phyloP scores from a whole-genome alignment of 2,113 vertebrate species.

The Varanus salvator region DNA sequence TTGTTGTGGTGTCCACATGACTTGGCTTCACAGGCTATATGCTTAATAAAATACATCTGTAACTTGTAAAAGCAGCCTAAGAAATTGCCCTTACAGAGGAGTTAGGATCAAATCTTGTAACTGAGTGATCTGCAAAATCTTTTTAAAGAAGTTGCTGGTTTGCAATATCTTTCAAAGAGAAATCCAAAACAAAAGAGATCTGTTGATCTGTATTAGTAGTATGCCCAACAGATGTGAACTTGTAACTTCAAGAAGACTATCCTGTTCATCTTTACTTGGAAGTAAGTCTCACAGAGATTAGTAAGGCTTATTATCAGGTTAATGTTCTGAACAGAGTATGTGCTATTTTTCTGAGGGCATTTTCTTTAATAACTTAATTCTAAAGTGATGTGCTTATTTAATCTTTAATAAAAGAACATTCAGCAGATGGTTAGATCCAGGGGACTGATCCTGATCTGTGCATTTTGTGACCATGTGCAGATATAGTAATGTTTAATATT shows the following conservation, averaged over 20 bases:
- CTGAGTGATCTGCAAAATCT: background rate
- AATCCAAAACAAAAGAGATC: background rate
- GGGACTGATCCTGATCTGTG: background rate
- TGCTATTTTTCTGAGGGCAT: background rate
- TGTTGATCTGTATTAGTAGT: background rate
- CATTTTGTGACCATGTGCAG: fast-evolving
- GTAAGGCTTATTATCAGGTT: background rate
- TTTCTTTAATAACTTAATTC: background rate
- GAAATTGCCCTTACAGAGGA: background rate
- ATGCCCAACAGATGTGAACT: background rate
- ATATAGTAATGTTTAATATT: background rate
- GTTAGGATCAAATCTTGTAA: background rate
- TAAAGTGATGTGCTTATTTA: background rate
- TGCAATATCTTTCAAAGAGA: background rate
- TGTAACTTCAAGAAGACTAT: background rate
- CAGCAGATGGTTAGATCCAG: background rate
- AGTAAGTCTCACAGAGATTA: background rate
- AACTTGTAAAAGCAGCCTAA: background rate
- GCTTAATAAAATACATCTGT: background rate
- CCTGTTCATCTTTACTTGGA: background rate
- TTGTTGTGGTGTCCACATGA: background rate
- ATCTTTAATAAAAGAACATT: background rate
- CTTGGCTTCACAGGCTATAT: background rate
- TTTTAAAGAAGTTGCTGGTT: too few relatives aligned
- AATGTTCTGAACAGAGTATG: background rate